These are phyloP conservation scores for Vicugna pacos DNA, from an alignment of 2,113 vertebrate species.

Conservation along the genomic window DNA sequence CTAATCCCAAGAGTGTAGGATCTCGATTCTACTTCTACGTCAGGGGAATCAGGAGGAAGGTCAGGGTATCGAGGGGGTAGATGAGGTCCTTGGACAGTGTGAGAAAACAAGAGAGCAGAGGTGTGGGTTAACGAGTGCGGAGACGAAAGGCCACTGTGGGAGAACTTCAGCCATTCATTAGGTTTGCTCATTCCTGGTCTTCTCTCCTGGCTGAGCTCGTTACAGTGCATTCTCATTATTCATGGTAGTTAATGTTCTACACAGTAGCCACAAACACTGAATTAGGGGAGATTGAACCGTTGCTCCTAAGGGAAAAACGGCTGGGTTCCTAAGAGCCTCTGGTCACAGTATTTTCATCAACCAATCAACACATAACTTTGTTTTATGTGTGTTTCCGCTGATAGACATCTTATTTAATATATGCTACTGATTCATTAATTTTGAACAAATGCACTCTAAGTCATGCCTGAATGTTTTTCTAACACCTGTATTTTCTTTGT, in stretches of 20 bases:
- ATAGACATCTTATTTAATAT: background rate
- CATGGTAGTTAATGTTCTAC: background rate
- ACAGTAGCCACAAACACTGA: background rate
- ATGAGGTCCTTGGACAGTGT: background rate
- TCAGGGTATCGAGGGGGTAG: background rate
- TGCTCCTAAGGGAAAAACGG: background rate
- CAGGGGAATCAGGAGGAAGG: background rate
- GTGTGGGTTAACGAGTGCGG: accelerated
- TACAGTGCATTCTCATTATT: background rate
- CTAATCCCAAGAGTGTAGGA: background rate
- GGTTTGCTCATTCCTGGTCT: background rate
- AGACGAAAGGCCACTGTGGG: background rate
- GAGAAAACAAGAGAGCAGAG: background rate
- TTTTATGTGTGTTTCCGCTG: background rate
- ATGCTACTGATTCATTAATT: background rate
- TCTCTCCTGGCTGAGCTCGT: background rate
- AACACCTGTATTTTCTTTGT: background rate
- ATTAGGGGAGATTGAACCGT: background rate
- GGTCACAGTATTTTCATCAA: background rate
- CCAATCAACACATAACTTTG: background rate
- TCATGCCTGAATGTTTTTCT: background rate
- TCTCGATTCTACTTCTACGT: background rate
- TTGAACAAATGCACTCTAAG: background rate
- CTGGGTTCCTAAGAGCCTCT: background rate
- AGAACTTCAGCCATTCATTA: background rate